Base-by-base conservation (phyloP, 1,140 invertebrate genomes). In the Globodera rostochiensis region DNA sequence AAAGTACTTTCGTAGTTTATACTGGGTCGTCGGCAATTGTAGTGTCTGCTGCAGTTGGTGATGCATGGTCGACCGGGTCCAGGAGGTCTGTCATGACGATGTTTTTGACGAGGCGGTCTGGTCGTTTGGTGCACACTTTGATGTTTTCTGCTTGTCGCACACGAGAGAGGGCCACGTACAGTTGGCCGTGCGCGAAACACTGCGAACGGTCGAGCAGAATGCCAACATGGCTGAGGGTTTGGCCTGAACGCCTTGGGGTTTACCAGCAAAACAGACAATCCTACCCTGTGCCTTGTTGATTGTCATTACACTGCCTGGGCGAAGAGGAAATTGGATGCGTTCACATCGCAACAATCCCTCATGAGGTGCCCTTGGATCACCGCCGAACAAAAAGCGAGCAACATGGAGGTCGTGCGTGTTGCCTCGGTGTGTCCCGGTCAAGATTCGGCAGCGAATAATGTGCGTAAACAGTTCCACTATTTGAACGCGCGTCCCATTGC, bases 271-370 rank as follows among this genome's bases (percentile, higher is more conserved):
- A 21, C 11, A 13, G 45, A 73, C 21, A 19, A 5, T 19, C 11
- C 7, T 36, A 46, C 71, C 71, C 49, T 73, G 71, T 4, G 71
- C 13, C n/a, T 73, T 73, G n/a, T 73, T 73, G n/a, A 73, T 73
- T 21, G 71, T 73, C 71, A 73, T 73, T 13, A 73, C 71, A 3
- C 46, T 50, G n/a, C 71, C 71, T 15, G 71, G 71, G 21, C 71
- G 71, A 46, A 73, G 49, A 1, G 71, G 71, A 19, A n/a, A 73
- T 1, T 73, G 71, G 49, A 73, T 50, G 1, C 71, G 71, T 19
- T 73, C 13, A 21, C 15, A n/a, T 21, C n/a, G 11, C 13, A 73
- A 1, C 19, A 19, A 13, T 1, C 71, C 71, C 19, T 73, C 71
- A 15, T 73, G 71, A 6, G 71, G 71, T 2, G 71, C 71, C 4